Evolutionary conservation across 2,113 vertebrate genomes (phyloP).

Genomic region (Sterrhoptilus dennistouni): DNA sequence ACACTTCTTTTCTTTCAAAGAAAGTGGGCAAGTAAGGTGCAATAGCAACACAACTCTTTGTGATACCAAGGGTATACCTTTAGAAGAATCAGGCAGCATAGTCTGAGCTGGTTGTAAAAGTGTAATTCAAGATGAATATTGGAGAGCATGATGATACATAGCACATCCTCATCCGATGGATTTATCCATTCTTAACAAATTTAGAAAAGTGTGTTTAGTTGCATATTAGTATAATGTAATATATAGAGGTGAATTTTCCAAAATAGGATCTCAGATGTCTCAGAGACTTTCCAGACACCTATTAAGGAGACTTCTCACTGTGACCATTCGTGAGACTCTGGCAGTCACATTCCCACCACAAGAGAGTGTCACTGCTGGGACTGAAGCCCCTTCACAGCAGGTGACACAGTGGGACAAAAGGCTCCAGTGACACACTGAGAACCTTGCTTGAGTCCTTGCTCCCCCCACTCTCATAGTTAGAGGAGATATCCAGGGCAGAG

Average conservation of each 20-base stretch:
- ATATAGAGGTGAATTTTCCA: not conserved
- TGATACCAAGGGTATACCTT: not conserved
- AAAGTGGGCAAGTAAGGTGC: not conserved
- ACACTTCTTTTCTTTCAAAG: not conserved
- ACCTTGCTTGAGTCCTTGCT: not conserved
- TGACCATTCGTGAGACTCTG: not conserved
- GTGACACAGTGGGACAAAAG: not conserved
- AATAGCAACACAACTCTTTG: not conserved
- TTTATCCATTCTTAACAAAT: not conserved
- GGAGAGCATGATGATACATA: not conserved
- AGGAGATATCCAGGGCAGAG: not conserved
- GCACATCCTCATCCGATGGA: not conserved
- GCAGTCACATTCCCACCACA: not conserved
- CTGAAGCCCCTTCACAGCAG: not conserved
- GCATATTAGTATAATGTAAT: not conserved
- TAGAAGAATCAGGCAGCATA: not conserved
- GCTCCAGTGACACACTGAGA: not conserved
- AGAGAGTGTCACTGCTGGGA: not conserved
- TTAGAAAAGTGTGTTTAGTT: not conserved
- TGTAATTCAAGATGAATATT: not conserved
- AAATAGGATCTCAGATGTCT: not conserved
- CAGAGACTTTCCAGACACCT: not conserved
- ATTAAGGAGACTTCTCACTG: not conserved
- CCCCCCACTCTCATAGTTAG: not conserved
- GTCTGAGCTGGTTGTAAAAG: not conserved